A percentile compares a stretch with the other conserved stretches of the same genome.
Conservation (phyloP, 2,113 vertebrate species). For the Dunckerocampus dactyliophorus region DNA sequence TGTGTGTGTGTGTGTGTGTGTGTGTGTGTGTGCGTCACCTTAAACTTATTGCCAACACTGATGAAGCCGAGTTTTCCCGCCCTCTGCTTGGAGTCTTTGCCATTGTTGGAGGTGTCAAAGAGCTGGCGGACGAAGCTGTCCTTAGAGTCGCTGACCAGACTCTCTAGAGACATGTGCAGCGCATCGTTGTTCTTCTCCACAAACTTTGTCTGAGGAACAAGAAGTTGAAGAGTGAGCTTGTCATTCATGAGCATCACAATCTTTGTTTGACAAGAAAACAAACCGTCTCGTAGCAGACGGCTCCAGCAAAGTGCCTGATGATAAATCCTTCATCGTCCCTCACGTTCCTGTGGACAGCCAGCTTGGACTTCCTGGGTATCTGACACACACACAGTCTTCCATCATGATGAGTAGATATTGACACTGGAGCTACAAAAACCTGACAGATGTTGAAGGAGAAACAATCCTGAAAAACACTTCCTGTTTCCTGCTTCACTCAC, state of each 20-base stretch:
- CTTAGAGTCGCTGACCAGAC: slow-evolving; percentile 90
- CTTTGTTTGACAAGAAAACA: slow-evolving; percentile 4
- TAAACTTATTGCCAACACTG: slow-evolving; percentile 98
- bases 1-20: no score
- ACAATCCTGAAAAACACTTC: no score
- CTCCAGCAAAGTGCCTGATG: slow-evolving; percentile 93
- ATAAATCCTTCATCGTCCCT: slow-evolving; percentile 97
- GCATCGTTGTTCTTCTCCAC: slow-evolving; percentile 99
- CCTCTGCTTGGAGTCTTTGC: slow-evolving; percentile 89
- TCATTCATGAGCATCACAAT: no score
- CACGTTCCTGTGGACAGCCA: slow-evolving; percentile 92
- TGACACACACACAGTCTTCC: slow-evolving; percentile 51
- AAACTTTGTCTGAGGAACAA: slow-evolving; percentile 80
- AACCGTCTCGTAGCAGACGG: slow-evolving; percentile 98
- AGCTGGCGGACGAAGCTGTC: slow-evolving; percentile 87
- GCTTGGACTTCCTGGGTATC: slow-evolving; percentile 96
- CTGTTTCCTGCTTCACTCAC: slow-evolving; percentile 65
- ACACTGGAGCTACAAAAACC: background rate
- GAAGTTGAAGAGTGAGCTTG: background rate
- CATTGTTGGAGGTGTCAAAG: slow-evolving; percentile 86
- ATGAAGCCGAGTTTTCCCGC: slow-evolving; percentile 96
- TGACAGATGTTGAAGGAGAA: background rate
- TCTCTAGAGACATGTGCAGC: slow-evolving; percentile 94
- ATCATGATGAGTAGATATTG: no score
- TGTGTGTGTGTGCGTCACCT: slow-evolving; percentile 67